Conservation (phyloP, 2,888 invertebrate genomes). For the Andrena bucephala region DNA sequence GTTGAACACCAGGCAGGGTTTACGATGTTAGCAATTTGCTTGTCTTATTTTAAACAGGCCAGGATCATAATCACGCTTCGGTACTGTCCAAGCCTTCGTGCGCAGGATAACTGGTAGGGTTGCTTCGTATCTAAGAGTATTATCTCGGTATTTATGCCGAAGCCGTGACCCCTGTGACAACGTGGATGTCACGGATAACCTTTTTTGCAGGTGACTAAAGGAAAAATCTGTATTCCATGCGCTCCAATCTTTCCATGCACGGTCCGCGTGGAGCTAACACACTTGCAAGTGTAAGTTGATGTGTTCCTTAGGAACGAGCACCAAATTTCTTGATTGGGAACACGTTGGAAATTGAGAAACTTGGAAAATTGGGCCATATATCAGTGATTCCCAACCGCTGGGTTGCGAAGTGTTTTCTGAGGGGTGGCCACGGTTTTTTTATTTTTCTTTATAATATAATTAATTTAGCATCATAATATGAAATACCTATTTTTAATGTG, state of each 20-base stretch:
- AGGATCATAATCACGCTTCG: conserved; percentile 51
- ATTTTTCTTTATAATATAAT: no score
- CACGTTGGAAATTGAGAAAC: background rate
- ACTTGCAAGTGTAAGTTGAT: background rate
- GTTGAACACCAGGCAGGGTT: background rate
- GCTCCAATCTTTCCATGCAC: background rate
- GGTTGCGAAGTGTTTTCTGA: no score
- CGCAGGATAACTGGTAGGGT: conserved; percentile 74
- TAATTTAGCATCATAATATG: no score
- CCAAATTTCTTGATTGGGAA: background rate
- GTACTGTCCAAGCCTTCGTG: conserved; percentile 66
- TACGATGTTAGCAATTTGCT: conserved; percentile 32
- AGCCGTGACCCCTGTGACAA: conserved; percentile 72
- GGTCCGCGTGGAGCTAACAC: no score
- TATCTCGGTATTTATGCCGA: conserved; percentile 74
- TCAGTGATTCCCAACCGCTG: no score
- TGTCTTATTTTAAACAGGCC: conserved; percentile 23
- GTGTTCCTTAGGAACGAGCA: background rate
- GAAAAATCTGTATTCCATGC: conserved; percentile 7
- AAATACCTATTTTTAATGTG: no score
- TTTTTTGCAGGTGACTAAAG: background rate
- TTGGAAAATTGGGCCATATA: conserved; percentile 38
- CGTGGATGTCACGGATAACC: conserved; percentile 69
- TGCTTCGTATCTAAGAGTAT: conserved; percentile 75
- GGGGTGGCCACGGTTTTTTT: no score